Percentiles rank a stretch among this genome's conserved stretches.
phyloP scores from a whole-genome alignment of 2,113 vertebrate genomes.

The Todiramphus chloris region DNA sequence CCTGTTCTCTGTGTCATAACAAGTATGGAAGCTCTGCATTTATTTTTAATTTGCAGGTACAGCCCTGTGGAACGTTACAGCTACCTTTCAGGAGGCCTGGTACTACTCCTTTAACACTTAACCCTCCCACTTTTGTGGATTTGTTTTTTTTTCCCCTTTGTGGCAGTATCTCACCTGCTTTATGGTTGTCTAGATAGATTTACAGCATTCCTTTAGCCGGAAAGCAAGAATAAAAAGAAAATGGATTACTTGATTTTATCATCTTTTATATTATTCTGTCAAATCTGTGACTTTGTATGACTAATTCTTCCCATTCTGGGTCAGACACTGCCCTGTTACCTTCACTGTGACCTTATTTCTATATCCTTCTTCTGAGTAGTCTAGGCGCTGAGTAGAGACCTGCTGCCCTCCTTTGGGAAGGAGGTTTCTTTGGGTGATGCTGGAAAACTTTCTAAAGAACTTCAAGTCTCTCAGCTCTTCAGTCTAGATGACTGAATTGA shows the following conservation, averaged over 20 bases:
- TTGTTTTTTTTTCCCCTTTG: not conserved
- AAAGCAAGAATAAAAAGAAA: not conserved
- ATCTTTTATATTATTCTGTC: not conserved
- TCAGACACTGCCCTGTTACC: not conserved
- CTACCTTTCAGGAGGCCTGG: not conserved
- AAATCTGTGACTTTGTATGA: not conserved
- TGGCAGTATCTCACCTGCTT: not conserved
- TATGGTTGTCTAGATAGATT: not conserved
- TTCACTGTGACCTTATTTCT: not conserved
- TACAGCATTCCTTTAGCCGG: not conserved
- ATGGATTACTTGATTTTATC: not conserved
- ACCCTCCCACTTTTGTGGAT: fast-evolving
- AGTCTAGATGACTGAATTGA: not conserved
- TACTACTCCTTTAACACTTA: not conserved
- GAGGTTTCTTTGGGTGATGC: not conserved
- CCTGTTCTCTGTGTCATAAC: not conserved
- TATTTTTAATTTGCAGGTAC: not conserved
- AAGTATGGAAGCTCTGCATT: not conserved
- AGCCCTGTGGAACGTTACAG: not conserved
- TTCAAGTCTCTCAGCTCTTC: not conserved
- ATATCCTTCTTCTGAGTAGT: not conserved
- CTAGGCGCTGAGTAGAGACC: not conserved
- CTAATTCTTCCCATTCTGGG: not conserved
- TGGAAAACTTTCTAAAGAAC: not conserved
- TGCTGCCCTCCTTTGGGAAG: not conserved